Evolutionary conservation across 2,888 invertebrate genomes (phyloP).

Genomic region (Schizotus pectinicornis): DNA sequence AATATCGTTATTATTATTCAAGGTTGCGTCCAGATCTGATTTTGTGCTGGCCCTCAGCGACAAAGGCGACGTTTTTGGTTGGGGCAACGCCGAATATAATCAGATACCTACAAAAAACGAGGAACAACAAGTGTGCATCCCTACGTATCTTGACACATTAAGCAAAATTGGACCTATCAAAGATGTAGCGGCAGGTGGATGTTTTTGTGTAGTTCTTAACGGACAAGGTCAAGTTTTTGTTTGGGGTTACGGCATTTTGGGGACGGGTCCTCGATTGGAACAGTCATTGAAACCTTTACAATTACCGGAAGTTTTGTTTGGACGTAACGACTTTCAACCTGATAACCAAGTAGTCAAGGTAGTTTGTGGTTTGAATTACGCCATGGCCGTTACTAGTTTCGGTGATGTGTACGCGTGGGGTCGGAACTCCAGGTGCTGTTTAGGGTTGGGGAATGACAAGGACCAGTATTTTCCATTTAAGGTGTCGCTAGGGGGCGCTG

Average conservation of each 20-base stretch:
- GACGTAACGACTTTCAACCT: conserved; percentile 81
- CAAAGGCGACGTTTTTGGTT: conserved; percentile 91
- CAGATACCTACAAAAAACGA: conserved; percentile 70
- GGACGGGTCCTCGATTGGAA: conserved; percentile 82
- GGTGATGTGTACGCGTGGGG: conserved; percentile 95
- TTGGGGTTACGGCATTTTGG: conserved; percentile 95
- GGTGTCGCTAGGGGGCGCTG: conserved; percentile 79
- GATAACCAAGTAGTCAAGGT: conserved; percentile 70
- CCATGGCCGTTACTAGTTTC: conserved; percentile 80
- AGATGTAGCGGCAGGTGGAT: conserved; percentile 85
- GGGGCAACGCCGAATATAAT: conserved; percentile 95
- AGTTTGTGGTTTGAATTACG: conserved; percentile 74
- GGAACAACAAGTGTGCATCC: conserved; percentile 75
- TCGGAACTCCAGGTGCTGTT: conserved; percentile 79
- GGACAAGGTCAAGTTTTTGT: conserved; percentile 83
- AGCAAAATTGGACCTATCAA: conserved; percentile 75
- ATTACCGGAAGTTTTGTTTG: conserved; percentile 84
- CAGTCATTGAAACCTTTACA: conserved; percentile 69
- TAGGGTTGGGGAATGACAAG: conserved; percentile 81
- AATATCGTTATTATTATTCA: too few relatives aligned
- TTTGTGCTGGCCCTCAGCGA: conserved; percentile 90
- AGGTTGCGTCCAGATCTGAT: conserved; percentile 81
- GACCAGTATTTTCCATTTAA: conserved; percentile 90
- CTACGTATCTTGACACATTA: conserved; percentile 69
- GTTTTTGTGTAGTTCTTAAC: conserved; percentile 83